Evolutionary conservation across 35 echinoderm and acorn worm species (phyloP).

Genomic region (Ophiothrix spiculata): DNA sequence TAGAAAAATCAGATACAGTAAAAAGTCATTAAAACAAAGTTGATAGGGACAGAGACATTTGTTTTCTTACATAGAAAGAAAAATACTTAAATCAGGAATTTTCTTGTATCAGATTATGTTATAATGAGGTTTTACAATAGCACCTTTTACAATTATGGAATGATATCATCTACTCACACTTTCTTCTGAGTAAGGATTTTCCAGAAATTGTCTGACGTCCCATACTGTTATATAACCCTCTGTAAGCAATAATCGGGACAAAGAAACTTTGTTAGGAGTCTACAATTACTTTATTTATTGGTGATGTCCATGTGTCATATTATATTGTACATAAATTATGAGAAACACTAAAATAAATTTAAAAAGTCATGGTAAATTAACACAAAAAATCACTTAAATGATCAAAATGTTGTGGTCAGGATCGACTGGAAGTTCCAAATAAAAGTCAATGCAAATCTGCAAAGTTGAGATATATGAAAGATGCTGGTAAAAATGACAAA

Average conservation of each 20-base stretch:
- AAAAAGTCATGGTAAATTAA: not conserved
- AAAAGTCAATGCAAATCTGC: too few relatives aligned
- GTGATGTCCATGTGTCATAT: not conserved
- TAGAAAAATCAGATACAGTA: too few relatives aligned
- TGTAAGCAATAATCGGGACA: constrained; percentile 20
- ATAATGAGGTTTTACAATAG: too few relatives aligned
- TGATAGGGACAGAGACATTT: too few relatives aligned
- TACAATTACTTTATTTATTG: not conserved
- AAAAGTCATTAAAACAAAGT: too few relatives aligned
- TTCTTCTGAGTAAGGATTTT: constrained; percentile 59
- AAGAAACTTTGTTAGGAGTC: not conserved
- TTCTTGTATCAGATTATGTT: too few relatives aligned
- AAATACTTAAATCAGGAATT: too few relatives aligned
- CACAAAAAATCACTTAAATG: not conserved
- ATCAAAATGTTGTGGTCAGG: not conserved
- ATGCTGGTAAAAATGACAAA: too few relatives aligned
- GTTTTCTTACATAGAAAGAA: too few relatives aligned
- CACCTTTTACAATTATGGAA: too few relatives aligned
- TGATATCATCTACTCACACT: constrained; percentile 51
- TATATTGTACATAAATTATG: not conserved
- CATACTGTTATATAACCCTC: constrained; percentile 97
- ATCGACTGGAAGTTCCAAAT: too few relatives aligned
- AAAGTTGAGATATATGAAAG: too few relatives aligned
- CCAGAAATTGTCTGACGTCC: constrained; percentile 64
- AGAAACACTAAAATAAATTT: not conserved